Evolutionary conservation across 2,888 invertebrate genomes (phyloP), one percentile per base, ranked within the genome.

Genomic region (Drosophila setosimentum): DNA sequence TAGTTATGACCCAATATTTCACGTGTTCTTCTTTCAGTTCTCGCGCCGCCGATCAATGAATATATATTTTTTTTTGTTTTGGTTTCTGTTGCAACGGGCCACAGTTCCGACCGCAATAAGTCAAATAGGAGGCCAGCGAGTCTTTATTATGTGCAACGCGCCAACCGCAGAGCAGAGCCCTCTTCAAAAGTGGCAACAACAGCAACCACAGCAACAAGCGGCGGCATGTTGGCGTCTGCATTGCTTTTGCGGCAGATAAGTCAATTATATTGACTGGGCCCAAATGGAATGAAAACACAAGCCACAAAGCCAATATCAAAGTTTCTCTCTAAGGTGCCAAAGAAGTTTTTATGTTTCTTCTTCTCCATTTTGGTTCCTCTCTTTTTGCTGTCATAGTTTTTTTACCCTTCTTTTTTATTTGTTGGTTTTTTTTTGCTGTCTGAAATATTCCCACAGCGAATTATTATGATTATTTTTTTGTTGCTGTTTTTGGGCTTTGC

Each of bases 261-360:
- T 86, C 87, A 86, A 88, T 86, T 86, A 89, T 86, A 86, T 88
- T 86, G 89, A 86, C 87, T 73, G 76, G 87, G 82, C 83, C 83
- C 85, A 76, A 81, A 73, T 71, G 50, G 70, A 76, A 59, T 61
- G 40, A 60, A 62, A 62, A 63, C 57, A 63, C 57, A 45, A 55
- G 50, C 76, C 54, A 50, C 37, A 64, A 37, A 54, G 32, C 33
- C 27, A 66, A 64, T 58, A 61, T 64, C 73, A 64, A 79, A 73
- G 76, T 64, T 67, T 72, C 73, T 67, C 50, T 69, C 37, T 37
- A 59, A 85, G 85, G 85, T 85, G 85, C 79, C 86, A 76, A 78
- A 78, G 71, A 68, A 68, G 61, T 68, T 78, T 78, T 50, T 53
- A n/a, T 50, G 51, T 45, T 68, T 50, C 42, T 40, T 33, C 50